Base-by-base conservation (phyloP, 2,797 vertebrate genomes). In the Ctenosaura bakeri region DNA sequence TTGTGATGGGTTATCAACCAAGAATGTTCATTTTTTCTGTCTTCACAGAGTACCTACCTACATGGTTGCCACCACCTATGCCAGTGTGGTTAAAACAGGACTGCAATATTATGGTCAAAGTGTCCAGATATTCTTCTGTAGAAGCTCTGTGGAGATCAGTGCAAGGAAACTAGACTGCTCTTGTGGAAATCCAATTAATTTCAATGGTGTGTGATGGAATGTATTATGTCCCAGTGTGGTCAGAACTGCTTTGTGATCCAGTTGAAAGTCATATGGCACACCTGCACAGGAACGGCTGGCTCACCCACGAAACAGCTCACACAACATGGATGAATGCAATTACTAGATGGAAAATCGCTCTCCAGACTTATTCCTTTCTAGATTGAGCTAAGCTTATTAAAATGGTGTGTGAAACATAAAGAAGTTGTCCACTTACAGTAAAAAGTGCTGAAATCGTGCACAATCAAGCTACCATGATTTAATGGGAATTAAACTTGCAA, bases 401-500 rank as follows among this genome's bases (percentile, higher is more conserved):
- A 94, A 95, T 90, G 88, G 77, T 90, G 20, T 73, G 90, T n/a
- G 86, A 78, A 94, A 80, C 13, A 35, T 91, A 76, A 86, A 90
- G 46, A 94, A 66, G 76, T 46, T 46, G 90, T 69, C 22, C 62
- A 88, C 93, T 94, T 91, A 91, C 93, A 93, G 90, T 92, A 93
- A 94, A 96, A 95, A 96, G 93, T 92, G 62, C 87, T 95, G 94
- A 93, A 95, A 93, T 93, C 90, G 93, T 88, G 80, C 69, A 35
- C 50, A 89, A 91, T 78, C 91, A 95, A 94, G 92, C 90, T 91
- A 93, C 92, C 91, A 76, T 88, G 95, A 87, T 89, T 91, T 94
- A 94, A 94, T 93, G 89, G 92, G 93, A 93, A 94, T 76, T 89
- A 91, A 89, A 92, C 83, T 83, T 85, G 88, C 74, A 9, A 83